A percentile compares a stretch with the other conserved stretches of the same genome.
Conservation (phyloP, 1,140 invertebrate genomes). For the Helicoverpa armigera region DNA sequence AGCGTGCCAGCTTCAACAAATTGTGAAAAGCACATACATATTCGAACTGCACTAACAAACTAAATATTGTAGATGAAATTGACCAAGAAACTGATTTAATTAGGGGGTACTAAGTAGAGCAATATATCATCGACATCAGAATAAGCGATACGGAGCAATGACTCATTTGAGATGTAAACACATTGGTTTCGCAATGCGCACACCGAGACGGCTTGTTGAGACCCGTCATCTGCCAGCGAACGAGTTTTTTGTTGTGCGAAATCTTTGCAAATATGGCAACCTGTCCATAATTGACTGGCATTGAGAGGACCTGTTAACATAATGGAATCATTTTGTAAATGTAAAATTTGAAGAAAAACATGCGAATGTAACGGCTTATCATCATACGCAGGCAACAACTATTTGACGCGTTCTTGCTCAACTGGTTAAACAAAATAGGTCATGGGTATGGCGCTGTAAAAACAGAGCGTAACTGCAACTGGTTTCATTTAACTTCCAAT, state of each 20-base stretch:
- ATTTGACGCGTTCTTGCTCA: conserved; percentile 26
- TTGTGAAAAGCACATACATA: neutral
- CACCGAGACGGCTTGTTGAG: conserved; percentile 4
- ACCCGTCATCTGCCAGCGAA: conserved; percentile 21
- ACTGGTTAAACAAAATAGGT: conserved; percentile 14
- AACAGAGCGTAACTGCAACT: neutral
- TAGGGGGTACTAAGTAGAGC: conserved; percentile 13
- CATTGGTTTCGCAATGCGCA: conserved; percentile 27
- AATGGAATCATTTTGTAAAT: neutral
- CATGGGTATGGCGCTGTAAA: conserved; percentile 22
- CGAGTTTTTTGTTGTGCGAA: conserved; percentile 39
- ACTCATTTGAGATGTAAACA: conserved; percentile 40
- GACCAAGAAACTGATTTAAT: conserved; percentile 21
- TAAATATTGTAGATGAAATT: conserved; percentile 11
- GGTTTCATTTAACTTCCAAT: neutral
- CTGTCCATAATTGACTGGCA: neutral
- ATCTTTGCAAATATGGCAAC: conserved; percentile 40
- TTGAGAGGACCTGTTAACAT: conserved; percentile 2
- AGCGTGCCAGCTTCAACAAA: conserved; percentile 9
- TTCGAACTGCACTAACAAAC: neutral
- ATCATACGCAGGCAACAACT: neutral
- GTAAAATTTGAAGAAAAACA: neutral
- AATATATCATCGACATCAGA: neutral
- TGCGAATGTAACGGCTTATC: neutral
- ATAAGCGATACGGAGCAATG: conserved; percentile 16